Conservation (phyloP, 2,797 vertebrate genomes). For the Dendrocincla tyrannina region DNA sequence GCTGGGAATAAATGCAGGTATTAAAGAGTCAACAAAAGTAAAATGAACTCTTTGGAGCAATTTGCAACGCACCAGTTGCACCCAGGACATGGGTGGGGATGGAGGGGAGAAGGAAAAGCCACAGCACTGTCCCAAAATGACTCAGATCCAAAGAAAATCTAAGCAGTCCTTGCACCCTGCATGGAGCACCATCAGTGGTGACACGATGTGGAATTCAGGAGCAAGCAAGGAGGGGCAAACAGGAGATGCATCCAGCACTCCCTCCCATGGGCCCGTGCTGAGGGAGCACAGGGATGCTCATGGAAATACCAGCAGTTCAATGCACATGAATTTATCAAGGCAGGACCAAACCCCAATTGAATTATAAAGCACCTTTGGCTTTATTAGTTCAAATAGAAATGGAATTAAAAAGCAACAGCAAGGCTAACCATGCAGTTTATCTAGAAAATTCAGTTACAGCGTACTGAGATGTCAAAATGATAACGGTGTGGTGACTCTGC, state of each 20-base stretch:
- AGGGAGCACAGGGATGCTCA: not conserved
- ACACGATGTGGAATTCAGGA: not conserved
- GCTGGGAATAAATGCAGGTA: not conserved
- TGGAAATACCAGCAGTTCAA: conserved; percentile 4
- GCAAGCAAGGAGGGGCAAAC: not conserved
- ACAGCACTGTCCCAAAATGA: not conserved
- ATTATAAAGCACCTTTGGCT: conserved; percentile 39
- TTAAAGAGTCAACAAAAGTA: not conserved
- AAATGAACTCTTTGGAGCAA: not conserved
- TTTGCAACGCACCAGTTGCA: not conserved
- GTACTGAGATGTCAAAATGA: not conserved
- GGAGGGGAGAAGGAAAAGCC: not conserved
- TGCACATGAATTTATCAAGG: not conserved
- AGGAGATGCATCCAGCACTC: not conserved
- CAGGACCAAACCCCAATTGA: conserved; percentile 14
- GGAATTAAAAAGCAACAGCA: conserved; percentile 49
- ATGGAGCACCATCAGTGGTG: not conserved
- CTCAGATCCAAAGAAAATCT: not conserved
- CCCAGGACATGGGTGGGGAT: not conserved
- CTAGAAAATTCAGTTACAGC: conserved; percentile 9
- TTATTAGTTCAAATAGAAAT: conserved; percentile 41
- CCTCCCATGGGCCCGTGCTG: not conserved
- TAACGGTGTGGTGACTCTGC: not conserved
- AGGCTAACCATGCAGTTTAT: conserved; percentile 8
- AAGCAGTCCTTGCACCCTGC: not conserved